Evolutionary conservation across 2,113 vertebrate species (phyloP).

Genomic region (Oncorhynchus clarkii): DNA sequence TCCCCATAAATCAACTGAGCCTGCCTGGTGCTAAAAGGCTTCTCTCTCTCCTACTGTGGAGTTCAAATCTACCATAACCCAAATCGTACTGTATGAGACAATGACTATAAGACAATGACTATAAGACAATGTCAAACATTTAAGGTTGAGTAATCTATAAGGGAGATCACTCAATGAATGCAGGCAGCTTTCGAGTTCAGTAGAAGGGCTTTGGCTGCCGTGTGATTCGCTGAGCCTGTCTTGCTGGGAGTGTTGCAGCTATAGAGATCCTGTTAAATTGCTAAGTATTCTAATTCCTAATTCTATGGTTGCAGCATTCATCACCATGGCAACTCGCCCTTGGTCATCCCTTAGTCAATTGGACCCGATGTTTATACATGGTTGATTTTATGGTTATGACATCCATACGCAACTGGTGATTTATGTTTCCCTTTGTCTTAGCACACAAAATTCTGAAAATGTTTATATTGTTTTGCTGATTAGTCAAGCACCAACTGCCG

Average conservation of each 20-base stretch:
- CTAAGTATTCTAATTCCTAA: too few relatives aligned
- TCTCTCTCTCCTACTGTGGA: not conserved
- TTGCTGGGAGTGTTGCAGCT: constrained; percentile 47
- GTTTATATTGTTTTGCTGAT: not conserved
- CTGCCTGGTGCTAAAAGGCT: not conserved
- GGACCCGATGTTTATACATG: not conserved
- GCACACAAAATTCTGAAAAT: not conserved
- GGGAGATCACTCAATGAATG: constrained; percentile 11
- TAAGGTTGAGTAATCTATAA: not conserved
- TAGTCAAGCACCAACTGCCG: not conserved
- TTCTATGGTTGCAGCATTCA: constrained; percentile 34
- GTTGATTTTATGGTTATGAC: not conserved
- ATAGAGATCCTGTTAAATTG: too few relatives aligned
- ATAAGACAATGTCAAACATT: not conserved
- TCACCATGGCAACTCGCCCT: constrained; percentile 59
- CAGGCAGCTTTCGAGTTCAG: constrained; percentile 31
- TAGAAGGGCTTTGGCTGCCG: constrained; percentile 35
- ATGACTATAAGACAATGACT: not conserved
- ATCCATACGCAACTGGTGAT: not conserved
- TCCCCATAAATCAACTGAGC: constrained; percentile 13
- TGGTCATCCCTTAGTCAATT: constrained; percentile 24
- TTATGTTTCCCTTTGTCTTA: not conserved
- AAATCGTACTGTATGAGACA: not conserved
- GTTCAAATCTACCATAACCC: not conserved
- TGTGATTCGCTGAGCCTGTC: constrained; percentile 36